Base-by-base conservation (phyloP, 2,888 invertebrate species). In the Apotomis turbidana region DNA sequence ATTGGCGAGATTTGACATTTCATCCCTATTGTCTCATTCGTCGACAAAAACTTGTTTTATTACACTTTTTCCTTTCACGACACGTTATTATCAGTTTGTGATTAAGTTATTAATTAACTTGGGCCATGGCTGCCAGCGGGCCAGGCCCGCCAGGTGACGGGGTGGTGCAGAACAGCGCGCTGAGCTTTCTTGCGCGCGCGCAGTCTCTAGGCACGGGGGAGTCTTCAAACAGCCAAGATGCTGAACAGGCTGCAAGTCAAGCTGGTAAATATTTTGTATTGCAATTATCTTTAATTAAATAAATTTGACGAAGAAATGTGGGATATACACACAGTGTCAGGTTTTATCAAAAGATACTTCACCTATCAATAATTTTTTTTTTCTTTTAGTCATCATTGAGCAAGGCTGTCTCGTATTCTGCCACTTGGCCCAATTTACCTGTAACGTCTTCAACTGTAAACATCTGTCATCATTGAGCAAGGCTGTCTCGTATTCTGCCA, bases 121-220 rank as follows among this genome's bases (percentile, higher is more conserved):
- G 69, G 73, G 88, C 88, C 88, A 86, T 88, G 1, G 81, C 78
- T 57, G 74, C 80, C 3, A 85, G 81, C 66, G 78, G 83, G 38
- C 73, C 83, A 0, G 81, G 82, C 80, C 27, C 80, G 82, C 36
- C 76, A 81, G 0, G 64, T 3, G 74, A 83, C 10, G 91, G 91
- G 4, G 85, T 92, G 2, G 85, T 91, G 3, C 83, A 85, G 12
- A 91, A 85, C 74, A 93, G 92, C 75, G 92, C 89, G 0, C 74
- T 92, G 15, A 85, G 88, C 13, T 92, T 92, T 59, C 86, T 91
- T 81, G 86, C 88, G 84, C 81, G 84, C 78, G 88, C 89, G 85
- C 90, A 89, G 74, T 79, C 83, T 9, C 74, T 83, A 52, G 77
- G 76, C 73, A 77, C 82, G 72, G 76, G 70, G 77, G 79, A 76